These are phyloP conservation scores for Delphinus delphis DNA, from an alignment of 2,113 vertebrate species.

Conservation along the genomic window DNA sequence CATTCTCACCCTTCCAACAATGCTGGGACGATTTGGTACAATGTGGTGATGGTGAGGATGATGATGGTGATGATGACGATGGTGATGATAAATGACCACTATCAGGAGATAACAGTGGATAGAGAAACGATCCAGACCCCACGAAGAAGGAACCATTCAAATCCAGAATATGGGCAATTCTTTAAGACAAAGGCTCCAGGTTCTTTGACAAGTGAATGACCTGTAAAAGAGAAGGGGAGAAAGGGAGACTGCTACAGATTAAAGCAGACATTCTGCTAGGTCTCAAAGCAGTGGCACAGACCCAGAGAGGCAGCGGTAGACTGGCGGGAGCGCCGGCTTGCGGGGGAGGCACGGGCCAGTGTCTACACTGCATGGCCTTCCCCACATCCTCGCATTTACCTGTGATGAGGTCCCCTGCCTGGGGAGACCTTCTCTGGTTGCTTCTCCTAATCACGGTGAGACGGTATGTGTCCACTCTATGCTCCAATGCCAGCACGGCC, in stretches of 20 bases:
- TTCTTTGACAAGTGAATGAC: neutral
- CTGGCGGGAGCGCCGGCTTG: fast-evolving
- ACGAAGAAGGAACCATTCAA: neutral
- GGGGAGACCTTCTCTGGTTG: neutral
- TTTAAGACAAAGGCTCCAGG: neutral
- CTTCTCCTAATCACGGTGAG: neutral
- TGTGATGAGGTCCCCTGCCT: neutral
- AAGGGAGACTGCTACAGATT: neutral
- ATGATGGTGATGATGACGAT: neutral
- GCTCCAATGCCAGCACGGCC: fast-evolving
- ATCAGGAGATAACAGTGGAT: neutral
- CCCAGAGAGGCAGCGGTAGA: neutral
- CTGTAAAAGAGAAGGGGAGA: neutral
- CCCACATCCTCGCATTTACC: too few species aligned
- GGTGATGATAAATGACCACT: too few species aligned
- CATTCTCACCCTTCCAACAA: neutral
- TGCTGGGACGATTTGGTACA: neutral
- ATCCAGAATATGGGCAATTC: neutral
- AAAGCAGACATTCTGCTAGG: neutral
- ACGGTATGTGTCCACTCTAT: neutral
- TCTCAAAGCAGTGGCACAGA: neutral
- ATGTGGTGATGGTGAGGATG: neutral
- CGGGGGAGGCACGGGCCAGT: fast-evolving
- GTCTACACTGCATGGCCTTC: neutral
- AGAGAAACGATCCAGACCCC: neutral